Evolutionary conservation across 2,113 vertebrate species (phyloP).

Genomic region (Mungos mungo): DNA sequence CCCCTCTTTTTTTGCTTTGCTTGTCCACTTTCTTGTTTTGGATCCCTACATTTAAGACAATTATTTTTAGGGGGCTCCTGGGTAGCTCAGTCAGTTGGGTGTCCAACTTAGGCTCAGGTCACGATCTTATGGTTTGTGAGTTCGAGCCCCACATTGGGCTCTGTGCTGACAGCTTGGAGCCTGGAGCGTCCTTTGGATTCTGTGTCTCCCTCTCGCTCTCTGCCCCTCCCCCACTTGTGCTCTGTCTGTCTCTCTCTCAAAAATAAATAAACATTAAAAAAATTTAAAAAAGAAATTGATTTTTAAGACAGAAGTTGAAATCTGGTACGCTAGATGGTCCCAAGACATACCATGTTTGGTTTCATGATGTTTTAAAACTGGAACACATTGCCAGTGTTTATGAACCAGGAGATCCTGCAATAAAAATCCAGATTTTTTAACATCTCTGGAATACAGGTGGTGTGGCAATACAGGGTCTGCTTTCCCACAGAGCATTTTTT

Average conservation of each 20-base stretch:
- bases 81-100: no score
- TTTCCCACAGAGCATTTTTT: not conserved
- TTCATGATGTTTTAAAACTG: not conserved
- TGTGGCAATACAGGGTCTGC: not conserved
- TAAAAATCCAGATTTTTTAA: not conserved
- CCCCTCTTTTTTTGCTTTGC: not conserved
- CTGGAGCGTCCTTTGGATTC: no score
- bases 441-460: not conserved
- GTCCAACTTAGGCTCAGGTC: no score
- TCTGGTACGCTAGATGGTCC: not conserved
- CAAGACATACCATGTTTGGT: not conserved
- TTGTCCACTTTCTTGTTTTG: not conserved
- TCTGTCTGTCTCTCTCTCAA: no score
- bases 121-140: no score
- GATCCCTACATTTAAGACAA: not conserved
- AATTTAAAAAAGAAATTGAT: not conserved
- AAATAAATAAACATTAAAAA: no score
- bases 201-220: no score
- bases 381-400: not conserved
- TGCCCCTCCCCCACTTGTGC: no score
- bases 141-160: no score
- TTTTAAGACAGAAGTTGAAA: constrained; percentile 13
- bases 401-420: not conserved
- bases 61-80: not conserved
- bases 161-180: no score